Evolutionary conservation across 1,140 invertebrate species (phyloP).

Genomic region (Cydia amplana): DNA sequence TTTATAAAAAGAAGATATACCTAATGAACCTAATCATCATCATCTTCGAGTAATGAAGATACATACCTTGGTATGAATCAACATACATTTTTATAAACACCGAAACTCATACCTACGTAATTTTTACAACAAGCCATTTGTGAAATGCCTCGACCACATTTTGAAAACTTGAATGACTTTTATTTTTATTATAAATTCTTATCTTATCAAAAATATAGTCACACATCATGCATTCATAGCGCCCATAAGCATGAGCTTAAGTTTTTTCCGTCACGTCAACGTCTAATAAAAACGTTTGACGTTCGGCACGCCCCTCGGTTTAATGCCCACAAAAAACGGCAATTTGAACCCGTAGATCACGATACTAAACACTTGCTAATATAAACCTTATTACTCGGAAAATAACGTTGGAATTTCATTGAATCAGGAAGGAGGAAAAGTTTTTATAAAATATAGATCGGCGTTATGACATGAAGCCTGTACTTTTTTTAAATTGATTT

Average conservation of each 20-base stretch:
- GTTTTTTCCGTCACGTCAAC: conserved; percentile 20
- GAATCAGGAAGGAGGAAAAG: not conserved
- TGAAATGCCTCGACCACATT: too few species aligned
- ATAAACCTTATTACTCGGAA: not conserved
- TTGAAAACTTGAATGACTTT: not conserved
- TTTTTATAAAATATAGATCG: conserved; percentile 23
- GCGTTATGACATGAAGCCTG: conserved; percentile 15
- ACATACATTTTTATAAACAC: too few species aligned
- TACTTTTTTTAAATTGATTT: conserved; percentile 19
- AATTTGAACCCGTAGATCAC: conserved; percentile 4
- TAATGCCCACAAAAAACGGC: conserved; percentile 25
- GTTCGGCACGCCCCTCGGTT: conserved; percentile 28
- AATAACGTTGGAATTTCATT: not conserved
- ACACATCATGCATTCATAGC: not conserved
- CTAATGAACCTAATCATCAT: too few species aligned
- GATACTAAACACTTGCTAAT: not conserved
- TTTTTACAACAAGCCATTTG: not conserved
- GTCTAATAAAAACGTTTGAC: conserved; percentile 27
- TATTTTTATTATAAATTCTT: not conserved
- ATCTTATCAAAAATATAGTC: not conserved
- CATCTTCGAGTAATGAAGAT: too few species aligned
- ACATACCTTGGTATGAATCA: too few species aligned
- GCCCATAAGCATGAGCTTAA: not conserved
- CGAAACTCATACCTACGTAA: too few species aligned
- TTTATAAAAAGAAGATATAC: too few species aligned